Evolutionary conservation across 2,888 invertebrate genomes (phyloP), one percentile per base, ranked within the genome.

Genomic region (Thecophora atra): DNA sequence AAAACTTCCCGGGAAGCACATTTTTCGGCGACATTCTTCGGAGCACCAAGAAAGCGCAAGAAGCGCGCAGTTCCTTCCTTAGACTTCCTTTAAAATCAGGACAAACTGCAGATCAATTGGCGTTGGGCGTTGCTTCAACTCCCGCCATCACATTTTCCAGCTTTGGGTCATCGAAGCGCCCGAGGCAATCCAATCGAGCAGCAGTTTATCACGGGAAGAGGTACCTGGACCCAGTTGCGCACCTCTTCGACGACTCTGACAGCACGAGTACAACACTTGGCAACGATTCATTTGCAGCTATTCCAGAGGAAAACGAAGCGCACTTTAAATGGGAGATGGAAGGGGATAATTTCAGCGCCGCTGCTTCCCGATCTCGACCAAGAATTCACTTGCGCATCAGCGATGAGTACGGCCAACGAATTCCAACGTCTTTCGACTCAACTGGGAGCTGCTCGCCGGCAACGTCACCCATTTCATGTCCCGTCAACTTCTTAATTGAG

Each of bases 121-220:
- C 70, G 71, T 72, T 15, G 73, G 26, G 70, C 74, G 72, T 73
- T 73, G 67, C 21, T 13, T 56, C 67, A 8, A n/a, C 19, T n/a
- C 17, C 54, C 70, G 64, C 72, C 60, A 73, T 73, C 1, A 73
- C 76, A 47, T 72, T 73, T 4, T 74, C 70, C 5, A 73, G 62
- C 8, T 70, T 67, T 68, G 66, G n/a, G n/a, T n/a, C n/a, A n/a
- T n/a, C n/a, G n/a, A n/a, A n/a, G n/a, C n/a, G n/a, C n/a, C n/a
- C n/a, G n/a, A n/a, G n/a, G n/a, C n/a, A n/a, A n/a, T n/a, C n/a
- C n/a, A n/a, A n/a, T n/a, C n/a, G n/a, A n/a, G n/a, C n/a, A n/a
- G n/a, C n/a, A n/a, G 74, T 84, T 37, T 84, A 84, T 65, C 84
- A 83, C 71, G 84, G 84, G 66, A 83, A 80, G 72, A 79, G 84